These are phyloP conservation scores for Ectemnius lituratus DNA, from an alignment of 2,888 invertebrate genomes.

Conservation along the genomic window DNA sequence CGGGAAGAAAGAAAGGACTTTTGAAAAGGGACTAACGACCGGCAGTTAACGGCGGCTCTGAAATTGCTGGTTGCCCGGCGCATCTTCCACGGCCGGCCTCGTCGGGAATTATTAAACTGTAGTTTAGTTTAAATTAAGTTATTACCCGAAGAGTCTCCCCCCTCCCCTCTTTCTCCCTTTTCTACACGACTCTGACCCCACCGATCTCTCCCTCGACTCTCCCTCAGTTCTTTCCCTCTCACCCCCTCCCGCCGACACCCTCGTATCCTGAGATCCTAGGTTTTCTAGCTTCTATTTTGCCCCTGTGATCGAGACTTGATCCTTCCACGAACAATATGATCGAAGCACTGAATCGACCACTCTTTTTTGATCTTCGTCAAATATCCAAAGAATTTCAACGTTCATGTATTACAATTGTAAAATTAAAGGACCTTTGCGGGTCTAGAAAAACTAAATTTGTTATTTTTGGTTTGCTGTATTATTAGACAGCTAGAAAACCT, in stretches of 20 bases:
- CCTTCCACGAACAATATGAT: too few species aligned
- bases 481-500: too few species aligned
- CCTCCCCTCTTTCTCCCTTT: constrained; percentile 67
- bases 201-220: constrained; percentile 29
- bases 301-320: too few species aligned
- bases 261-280: constrained; percentile 6
- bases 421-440: too few species aligned
- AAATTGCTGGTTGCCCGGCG: constrained; percentile 77
- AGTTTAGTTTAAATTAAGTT: constrained; percentile 79
- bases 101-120: constrained; percentile 78
- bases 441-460: too few species aligned
- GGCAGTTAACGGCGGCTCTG: constrained; percentile 78
- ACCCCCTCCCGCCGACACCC: constrained; percentile 25
- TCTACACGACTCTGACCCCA: constrained; percentile 50
- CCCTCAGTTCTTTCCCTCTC: constrained; percentile 16
- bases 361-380: too few species aligned
- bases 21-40: constrained; percentile 79
- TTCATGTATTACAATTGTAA: too few species aligned
- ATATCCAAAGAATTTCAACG: too few species aligned
- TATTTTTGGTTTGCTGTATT: too few species aligned
- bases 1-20: constrained; percentile 75
- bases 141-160: constrained; percentile 72
- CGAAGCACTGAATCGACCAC: too few species aligned
- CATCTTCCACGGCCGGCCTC: constrained; percentile 73
- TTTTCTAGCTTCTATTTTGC: constrained; percentile 11